Conservation (phyloP, 2,113 vertebrate species). For the Verasper variegatus region DNA sequence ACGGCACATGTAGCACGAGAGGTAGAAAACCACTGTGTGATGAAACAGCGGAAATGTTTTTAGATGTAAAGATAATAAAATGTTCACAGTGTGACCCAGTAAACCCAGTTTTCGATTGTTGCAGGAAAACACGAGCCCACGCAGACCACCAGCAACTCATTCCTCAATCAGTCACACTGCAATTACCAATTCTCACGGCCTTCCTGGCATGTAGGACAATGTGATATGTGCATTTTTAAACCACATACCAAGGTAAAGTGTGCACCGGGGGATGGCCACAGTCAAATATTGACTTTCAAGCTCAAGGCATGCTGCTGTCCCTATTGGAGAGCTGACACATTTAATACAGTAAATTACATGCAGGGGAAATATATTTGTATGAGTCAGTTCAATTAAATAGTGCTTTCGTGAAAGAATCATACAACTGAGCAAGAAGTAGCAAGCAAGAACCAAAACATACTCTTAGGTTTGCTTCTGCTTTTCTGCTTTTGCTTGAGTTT, state of each 20-base stretch:
- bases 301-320: not conserved
- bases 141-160: not conserved
- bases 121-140: conserved; percentile 14
- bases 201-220: not conserved
- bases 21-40: not conserved
- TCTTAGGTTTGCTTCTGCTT: not conserved
- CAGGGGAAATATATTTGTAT: conserved; percentile 17
- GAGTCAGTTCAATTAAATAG: not conserved
- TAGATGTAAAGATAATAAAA: conserved; percentile 41
- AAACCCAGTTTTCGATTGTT: conserved; percentile 36
- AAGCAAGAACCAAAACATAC: not conserved
- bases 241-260: not conserved
- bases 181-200: conserved; percentile 28
- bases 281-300: conserved; percentile 44
- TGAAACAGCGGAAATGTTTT: not conserved
- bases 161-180: conserved; percentile 33
- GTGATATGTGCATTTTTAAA: conserved; percentile 13
- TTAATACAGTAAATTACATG: conserved; percentile 31
- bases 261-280: conserved; percentile 14
- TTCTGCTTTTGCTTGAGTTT: no score
- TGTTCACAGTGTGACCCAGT: conserved; percentile 24
- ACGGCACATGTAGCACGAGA: not conserved
- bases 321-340: conserved; percentile 27
- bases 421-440: not conserved
- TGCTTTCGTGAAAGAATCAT: not conserved